Conservation (phyloP, 2,797 vertebrate genomes). For the Phylloscopus collybita region DNA sequence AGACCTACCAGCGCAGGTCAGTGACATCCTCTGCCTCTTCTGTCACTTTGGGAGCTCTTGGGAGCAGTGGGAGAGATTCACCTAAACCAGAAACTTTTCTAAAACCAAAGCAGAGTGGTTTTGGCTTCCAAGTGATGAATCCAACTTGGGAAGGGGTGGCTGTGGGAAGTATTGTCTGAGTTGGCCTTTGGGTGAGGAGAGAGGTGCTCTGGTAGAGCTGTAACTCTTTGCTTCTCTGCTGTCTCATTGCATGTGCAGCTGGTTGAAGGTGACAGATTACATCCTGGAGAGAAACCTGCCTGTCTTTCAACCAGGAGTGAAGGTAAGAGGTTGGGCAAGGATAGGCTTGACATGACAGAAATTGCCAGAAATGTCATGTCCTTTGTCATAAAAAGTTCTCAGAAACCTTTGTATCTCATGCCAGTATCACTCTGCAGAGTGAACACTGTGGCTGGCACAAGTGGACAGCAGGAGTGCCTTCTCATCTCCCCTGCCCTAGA, state of each 20-base stretch:
- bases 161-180: neutral
- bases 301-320: slow-evolving; percentile 86
- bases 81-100: neutral
- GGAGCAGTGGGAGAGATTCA: neutral
- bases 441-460: neutral
- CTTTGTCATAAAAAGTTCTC: neutral
- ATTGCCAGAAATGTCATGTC: neutral
- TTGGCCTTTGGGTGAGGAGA: neutral
- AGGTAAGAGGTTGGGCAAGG: slow-evolving; percentile 82
- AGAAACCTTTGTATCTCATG: neutral
- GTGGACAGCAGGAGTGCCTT: neutral
- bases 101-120: neutral
- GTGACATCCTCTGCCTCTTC: neutral
- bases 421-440: neutral
- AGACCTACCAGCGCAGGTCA: slow-evolving; percentile 93
- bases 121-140: neutral
- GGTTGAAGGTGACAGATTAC: slow-evolving; percentile 92
- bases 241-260: slow-evolving; percentile 76
- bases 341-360: neutral
- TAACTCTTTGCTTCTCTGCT: neutral
- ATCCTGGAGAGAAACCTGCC: slow-evolving; percentile 89
- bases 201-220: neutral
- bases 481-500: neutral
- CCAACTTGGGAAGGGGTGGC: neutral
- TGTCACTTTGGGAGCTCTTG: neutral